Percentiles rank a stretch among this genome's conserved stretches.
Evolutionary conservation across 2,113 vertebrate species (phyloP).

Genomic region (Mola mola): DNA sequence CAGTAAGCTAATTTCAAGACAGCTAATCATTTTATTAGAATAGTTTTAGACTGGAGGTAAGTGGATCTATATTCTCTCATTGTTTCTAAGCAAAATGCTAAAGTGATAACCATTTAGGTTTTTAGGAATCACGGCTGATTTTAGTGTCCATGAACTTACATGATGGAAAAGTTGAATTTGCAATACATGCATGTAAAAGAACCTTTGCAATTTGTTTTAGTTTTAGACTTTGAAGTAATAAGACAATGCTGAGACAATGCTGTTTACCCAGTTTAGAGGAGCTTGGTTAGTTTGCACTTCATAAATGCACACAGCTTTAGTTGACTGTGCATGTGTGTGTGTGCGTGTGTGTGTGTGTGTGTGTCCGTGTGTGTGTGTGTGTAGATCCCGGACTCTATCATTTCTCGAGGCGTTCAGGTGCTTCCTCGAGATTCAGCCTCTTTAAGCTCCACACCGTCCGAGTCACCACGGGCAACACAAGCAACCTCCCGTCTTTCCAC

Average conservation of each 20-base stretch:
- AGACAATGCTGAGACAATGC: background rate
- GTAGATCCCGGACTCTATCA: constrained; percentile 99
- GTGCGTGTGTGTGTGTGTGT: constrained; percentile 51
- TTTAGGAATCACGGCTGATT: no score
- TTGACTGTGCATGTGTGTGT: constrained; percentile 27
- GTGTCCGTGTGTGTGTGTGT: constrained; percentile 25
- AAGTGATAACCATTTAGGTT: background rate
- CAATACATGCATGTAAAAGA: background rate
- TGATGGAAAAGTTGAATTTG: no score
- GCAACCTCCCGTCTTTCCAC: constrained; percentile 98
- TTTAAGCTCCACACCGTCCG: constrained; percentile 98
- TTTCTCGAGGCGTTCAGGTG: constrained; percentile 98
- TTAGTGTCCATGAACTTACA: no score
- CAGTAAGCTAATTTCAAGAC: no score
- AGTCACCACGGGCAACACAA: constrained; percentile 95
- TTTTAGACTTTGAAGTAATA: no score
- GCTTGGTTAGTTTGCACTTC: no score
- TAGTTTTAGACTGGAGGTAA: background rate
- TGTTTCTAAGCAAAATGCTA: background rate
- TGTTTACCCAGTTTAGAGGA: background rate
- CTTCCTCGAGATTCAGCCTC: constrained; percentile 98
- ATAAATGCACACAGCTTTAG: constrained; percentile 1
- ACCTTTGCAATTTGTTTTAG: background rate
- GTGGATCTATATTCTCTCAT: background rate
- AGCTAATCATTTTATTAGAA: background rate